Evolutionary conservation across 2,113 vertebrate genomes (phyloP).

Genomic region (Psittacara wagleri): DNA sequence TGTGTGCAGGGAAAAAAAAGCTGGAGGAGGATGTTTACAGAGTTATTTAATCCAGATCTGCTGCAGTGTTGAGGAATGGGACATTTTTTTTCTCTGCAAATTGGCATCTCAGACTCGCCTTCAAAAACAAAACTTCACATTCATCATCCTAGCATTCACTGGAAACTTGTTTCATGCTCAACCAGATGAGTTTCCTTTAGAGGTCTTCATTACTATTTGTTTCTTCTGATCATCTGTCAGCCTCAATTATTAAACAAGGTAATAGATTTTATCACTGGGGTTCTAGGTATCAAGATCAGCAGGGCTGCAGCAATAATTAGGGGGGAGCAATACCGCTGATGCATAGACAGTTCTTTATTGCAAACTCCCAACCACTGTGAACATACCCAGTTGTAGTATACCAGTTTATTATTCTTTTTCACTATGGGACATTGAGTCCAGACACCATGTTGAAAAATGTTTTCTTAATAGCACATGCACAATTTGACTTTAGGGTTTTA

Average conservation of each 20-base stretch:
- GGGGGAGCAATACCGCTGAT: not conserved
- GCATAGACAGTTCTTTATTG: not conserved
- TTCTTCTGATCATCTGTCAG: slow-evolving; percentile 21
- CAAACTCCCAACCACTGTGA: not conserved
- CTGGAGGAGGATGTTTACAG: not conserved
- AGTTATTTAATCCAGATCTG: slow-evolving; percentile 5
- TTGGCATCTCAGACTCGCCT: not conserved
- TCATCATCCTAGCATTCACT: slow-evolving; percentile 2
- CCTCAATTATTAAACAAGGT: not conserved
- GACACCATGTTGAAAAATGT: not conserved
- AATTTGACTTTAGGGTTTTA: slow-evolving; percentile 25
- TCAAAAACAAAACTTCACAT: slow-evolving; percentile 23
- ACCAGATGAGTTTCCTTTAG: slow-evolving; percentile 1
- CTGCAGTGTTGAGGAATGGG: not conserved
- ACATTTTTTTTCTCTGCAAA: not conserved
- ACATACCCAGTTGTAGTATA: not conserved
- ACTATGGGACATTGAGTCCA: not conserved
- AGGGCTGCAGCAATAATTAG: not conserved
- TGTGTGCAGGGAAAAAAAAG: not conserved
- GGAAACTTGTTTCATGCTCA: not conserved
- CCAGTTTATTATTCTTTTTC: not conserved
- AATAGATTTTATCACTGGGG: not conserved
- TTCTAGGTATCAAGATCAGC: not conserved
- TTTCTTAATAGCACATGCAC: slow-evolving; percentile 26
- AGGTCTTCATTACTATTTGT: not conserved